Conservation (phyloP, 2,113 vertebrate species). For the Hymenochirus boettgeri region DNA sequence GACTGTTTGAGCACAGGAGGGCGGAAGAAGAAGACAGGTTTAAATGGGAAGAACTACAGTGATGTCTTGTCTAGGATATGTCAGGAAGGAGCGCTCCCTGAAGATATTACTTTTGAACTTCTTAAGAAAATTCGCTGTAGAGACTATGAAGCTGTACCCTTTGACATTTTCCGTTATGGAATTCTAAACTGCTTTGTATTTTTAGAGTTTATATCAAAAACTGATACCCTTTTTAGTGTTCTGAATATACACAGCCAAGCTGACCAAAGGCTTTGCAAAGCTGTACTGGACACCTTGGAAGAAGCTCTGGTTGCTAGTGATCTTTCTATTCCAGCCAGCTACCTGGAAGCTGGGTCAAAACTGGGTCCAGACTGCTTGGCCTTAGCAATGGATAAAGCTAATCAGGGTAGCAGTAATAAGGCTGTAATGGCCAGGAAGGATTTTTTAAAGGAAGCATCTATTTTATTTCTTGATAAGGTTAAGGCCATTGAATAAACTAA, state of each 20-base stretch:
- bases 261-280: constrained; percentile 66
- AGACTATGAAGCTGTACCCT: constrained; percentile 84
- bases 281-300: constrained; percentile 76
- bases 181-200: constrained; percentile 84
- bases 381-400: constrained; percentile 69
- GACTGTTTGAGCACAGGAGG: constrained; percentile 66
- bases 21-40: constrained; percentile 59
- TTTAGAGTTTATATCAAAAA: constrained; percentile 80
- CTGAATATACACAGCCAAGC: constrained; percentile 57
- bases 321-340: constrained; percentile 51
- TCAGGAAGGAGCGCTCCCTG: constrained; percentile 68
- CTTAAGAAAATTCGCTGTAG: constrained; percentile 78
- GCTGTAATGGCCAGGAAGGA: constrained; percentile 77
- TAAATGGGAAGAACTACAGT: constrained; percentile 77
- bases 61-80: constrained; percentile 79
- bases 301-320: constrained; percentile 70
- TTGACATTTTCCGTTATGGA: constrained; percentile 81
- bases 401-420: constrained; percentile 52
- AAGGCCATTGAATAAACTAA: constrained; percentile 71
- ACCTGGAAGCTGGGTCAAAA: constrained; percentile 82
- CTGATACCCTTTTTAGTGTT: constrained; percentile 69
- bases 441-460: constrained; percentile 79
- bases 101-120: constrained; percentile 65
- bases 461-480: constrained; percentile 81
- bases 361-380: constrained; percentile 78